A percentile compares a stretch with the other conserved stretches of the same genome.
phyloP scores from a whole-genome alignment of 2,797 vertebrate genomes.

The Rhynchotus rufescens region DNA sequence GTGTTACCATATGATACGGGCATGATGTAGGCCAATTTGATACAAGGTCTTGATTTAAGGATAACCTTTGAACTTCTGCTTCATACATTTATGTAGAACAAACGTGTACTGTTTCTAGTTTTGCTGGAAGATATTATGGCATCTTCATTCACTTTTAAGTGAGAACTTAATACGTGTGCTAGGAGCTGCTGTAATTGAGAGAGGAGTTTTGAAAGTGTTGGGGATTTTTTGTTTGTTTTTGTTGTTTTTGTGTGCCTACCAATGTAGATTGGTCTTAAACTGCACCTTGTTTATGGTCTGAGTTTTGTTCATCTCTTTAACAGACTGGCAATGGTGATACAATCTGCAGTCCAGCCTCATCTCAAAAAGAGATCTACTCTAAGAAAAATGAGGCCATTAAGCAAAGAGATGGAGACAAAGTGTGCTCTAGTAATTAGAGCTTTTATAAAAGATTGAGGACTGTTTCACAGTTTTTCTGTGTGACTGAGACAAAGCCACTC shows the following conservation, averaged over 20 bases:
- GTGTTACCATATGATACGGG: conserved; percentile 5
- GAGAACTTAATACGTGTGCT: not conserved
- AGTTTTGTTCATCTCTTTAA: not conserved
- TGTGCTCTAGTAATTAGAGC: not conserved
- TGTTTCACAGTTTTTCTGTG: not conserved
- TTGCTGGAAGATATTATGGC: not conserved
- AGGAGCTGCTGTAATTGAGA: not conserved
- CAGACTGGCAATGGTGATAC: not conserved
- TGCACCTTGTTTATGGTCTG: accelerated
- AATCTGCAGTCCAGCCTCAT: not conserved
- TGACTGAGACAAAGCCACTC: not conserved
- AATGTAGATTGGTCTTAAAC: accelerated
- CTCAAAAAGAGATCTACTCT: not conserved
- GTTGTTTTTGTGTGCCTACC: not conserved
- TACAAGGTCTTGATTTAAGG: not conserved
- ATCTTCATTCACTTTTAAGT: not conserved
- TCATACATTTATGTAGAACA: not conserved
- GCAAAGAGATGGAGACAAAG: not conserved
- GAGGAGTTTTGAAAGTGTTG: not conserved
- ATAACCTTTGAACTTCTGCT: conserved; percentile 10
- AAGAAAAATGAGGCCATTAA: not conserved
- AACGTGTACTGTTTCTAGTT: not conserved
- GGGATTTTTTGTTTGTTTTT: too few relatives aligned
- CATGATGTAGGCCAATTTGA: not conserved
- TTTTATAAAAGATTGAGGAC: not conserved